A percentile compares a stretch with the other conserved stretches of the same genome.
phyloP scores from a whole-genome alignment of 2,888 invertebrate species.

The Horisme vitalbata region DNA sequence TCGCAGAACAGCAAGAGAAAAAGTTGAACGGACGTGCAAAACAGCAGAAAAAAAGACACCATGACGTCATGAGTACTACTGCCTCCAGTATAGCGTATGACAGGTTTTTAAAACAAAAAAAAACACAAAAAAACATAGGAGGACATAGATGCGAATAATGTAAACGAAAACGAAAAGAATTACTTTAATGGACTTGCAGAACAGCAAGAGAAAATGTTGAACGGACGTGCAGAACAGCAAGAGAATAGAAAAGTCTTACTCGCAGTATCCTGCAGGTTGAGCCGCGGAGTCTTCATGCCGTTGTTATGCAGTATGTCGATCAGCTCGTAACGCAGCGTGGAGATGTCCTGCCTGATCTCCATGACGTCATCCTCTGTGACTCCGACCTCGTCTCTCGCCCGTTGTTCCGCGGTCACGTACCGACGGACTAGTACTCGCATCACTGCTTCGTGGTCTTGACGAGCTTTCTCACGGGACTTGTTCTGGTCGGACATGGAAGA shows the following conservation, averaged over 20 bases:
- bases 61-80: too few species aligned
- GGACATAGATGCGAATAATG: too few species aligned
- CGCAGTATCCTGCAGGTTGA: conserved; percentile 86
- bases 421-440: conserved; percentile 94
- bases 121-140: too few species aligned
- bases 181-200: too few species aligned
- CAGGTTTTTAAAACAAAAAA: too few species aligned
- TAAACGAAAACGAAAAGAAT: too few species aligned
- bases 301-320: conserved; percentile 95
- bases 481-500: conserved; percentile 83
- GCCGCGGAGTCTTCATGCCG: conserved; percentile 91
- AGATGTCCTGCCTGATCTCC: conserved; percentile 98
- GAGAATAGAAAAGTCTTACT: conserved; percentile 60
- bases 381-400: conserved; percentile 94
- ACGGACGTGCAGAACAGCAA: too few species aligned
- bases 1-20: too few species aligned
- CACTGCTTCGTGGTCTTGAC: conserved; percentile 89
- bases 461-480: conserved; percentile 88
- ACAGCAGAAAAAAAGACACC: too few species aligned
- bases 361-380: conserved; percentile 99
- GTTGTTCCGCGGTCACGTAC: conserved; percentile 94
- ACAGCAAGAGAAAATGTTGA: too few species aligned
- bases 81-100: too few species aligned
- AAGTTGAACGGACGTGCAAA: too few species aligned
- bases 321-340: conserved; percentile 95